Evolutionary conservation across 23 tunicate species (phyloP).

Genomic region (Clavelina lepadiformis): DNA sequence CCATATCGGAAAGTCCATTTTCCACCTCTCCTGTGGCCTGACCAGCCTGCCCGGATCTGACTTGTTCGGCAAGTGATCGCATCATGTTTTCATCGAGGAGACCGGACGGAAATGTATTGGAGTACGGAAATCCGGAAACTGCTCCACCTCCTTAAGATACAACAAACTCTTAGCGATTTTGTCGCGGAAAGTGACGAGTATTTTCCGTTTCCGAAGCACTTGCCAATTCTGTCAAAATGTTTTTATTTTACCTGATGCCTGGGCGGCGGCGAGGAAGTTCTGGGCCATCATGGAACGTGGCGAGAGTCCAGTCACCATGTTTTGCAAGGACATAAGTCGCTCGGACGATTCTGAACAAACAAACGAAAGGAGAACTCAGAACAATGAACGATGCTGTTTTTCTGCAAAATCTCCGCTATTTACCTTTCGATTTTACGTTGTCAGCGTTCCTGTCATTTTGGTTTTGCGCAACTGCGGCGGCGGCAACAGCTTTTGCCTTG

Average conservation of each 20-base stretch:
- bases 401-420: background rate
- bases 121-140: constrained; percentile 39
- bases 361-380: background rate
- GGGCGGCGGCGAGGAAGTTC: constrained; percentile 39
- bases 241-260: constrained; percentile 52
- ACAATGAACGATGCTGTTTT: background rate
- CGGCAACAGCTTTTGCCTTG: constrained; percentile 64
- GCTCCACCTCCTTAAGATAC: constrained; percentile 1
- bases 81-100: constrained; percentile 48
- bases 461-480: constrained; percentile 44
- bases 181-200: no score
- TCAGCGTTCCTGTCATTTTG: no score
- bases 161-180: no score
- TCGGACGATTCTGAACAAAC: constrained; percentile 32
- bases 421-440: constrained; percentile 36
- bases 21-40: background rate
- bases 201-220: no score
- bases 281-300: constrained; percentile 51
- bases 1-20: constrained; percentile 8
- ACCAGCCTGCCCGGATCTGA: constrained; percentile 8
- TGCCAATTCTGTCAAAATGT: no score
- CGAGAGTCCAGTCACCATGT: constrained; percentile 49
- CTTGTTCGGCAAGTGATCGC: constrained; percentile 54
- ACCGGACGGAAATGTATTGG: constrained; percentile 33
- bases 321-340: constrained; percentile 46